A percentile compares a stretch with the other conserved stretches of the same genome.
phyloP scores from a whole-genome alignment of 2,113 vertebrate genomes.

The Struthio camelus region DNA sequence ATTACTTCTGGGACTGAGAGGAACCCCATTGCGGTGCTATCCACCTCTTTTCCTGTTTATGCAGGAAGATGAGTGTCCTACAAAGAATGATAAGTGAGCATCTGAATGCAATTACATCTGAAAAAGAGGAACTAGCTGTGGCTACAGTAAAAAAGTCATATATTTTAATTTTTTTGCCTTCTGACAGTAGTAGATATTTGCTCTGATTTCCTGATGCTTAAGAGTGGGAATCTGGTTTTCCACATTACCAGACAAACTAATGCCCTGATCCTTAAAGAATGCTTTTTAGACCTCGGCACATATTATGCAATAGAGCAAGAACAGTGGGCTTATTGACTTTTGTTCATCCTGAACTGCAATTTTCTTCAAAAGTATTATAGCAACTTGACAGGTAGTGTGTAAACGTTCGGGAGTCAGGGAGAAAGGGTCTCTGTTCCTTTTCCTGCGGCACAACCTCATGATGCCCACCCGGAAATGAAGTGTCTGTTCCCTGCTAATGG shows the following conservation, averaged over 20 bases:
- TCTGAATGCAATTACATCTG: background rate
- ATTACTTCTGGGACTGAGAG: background rate
- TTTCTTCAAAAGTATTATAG: background rate
- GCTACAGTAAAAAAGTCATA: background rate
- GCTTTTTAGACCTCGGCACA: background rate
- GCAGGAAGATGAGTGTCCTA: background rate
- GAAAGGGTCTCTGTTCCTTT: background rate
- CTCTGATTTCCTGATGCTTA: background rate
- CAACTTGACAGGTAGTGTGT: accelerated
- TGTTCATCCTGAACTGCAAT: background rate
- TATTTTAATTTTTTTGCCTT: background rate
- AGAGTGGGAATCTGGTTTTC: background rate
- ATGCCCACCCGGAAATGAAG: background rate
- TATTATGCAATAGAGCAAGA: background rate
- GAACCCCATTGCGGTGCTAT: background rate
- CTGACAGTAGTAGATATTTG: background rate
- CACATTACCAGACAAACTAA: background rate
- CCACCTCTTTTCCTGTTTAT: slow-evolving; percentile 44
- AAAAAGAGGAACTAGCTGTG: background rate
- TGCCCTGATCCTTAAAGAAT: background rate
- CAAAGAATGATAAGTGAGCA: background rate
- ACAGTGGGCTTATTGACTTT: accelerated
- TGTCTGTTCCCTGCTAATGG: background rate
- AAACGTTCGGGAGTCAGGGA: background rate
- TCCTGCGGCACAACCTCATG: background rate